Percentiles rank a stretch among this genome's conserved stretches.
Evolutionary conservation across 2,113 vertebrate species (phyloP).

Genomic region (Halichoeres trimaculatus): DNA sequence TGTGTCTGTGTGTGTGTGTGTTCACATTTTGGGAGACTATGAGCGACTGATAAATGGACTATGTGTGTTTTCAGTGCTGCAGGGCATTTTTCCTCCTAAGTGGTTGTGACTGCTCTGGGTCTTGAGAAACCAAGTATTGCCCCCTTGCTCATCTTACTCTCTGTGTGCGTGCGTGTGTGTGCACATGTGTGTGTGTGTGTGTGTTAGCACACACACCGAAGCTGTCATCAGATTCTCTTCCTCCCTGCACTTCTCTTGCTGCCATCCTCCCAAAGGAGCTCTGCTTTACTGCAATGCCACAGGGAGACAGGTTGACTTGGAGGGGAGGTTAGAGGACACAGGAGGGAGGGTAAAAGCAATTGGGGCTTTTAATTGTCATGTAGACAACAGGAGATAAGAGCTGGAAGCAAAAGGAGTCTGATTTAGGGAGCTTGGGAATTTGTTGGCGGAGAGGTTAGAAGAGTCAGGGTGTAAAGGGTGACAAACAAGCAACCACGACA

Average conservation of each 20-base stretch:
- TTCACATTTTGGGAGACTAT: slow-evolving; percentile 42
- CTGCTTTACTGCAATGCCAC: slow-evolving; percentile 51
- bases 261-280: slow-evolving; percentile 27
- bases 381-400: slow-evolving; percentile 56
- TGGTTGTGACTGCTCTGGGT: slow-evolving; percentile 79
- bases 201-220: slow-evolving; percentile 49
- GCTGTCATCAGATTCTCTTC: slow-evolving; percentile 63
- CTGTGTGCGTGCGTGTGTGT: slow-evolving; percentile 24
- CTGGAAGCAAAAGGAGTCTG: slow-evolving; percentile 44
- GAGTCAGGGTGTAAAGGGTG: slow-evolving; percentile 25
- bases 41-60: slow-evolving; percentile 75
- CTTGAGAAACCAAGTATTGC: slow-evolving; percentile 61
- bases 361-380: slow-evolving; percentile 54
- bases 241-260: slow-evolving; percentile 44
- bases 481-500: slow-evolving; percentile 9
- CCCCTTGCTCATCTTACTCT: slow-evolving; percentile 3
- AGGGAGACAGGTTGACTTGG: slow-evolving; percentile 12
- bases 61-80: slow-evolving; percentile 75
- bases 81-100: slow-evolving; percentile 79
- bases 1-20: not conserved
- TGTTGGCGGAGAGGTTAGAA: slow-evolving; percentile 27
- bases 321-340: not conserved
- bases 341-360: slow-evolving; percentile 24
- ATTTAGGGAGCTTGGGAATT: slow-evolving; percentile 31
- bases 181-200: slow-evolving; percentile 41